A percentile compares a stretch with the other conserved stretches of the same genome.
phyloP scores from a whole-genome alignment of 2,888 invertebrate species.

The Drosophila siamana region DNA sequence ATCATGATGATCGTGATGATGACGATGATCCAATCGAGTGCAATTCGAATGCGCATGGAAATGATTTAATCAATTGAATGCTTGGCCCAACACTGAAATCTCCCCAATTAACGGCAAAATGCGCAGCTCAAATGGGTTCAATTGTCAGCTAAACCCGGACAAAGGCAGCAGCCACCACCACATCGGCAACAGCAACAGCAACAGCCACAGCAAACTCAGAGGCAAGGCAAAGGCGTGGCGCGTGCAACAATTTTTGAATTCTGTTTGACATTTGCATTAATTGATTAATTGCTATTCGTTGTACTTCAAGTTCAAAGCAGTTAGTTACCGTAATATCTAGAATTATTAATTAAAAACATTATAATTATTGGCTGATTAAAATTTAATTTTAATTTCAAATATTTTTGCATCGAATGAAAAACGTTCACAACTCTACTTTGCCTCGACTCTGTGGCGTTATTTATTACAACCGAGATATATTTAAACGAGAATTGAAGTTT shows the following conservation, averaged over 20 bases:
- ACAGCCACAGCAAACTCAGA: slow-evolving; percentile 15
- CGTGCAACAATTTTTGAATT: slow-evolving; percentile 34
- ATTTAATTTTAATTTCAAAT: too few relatives aligned
- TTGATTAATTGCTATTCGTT: slow-evolving; percentile 67
- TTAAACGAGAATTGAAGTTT: too few relatives aligned
- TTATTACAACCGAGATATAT: too few relatives aligned
- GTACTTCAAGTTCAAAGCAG: slow-evolving; percentile 71
- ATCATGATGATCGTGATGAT: slow-evolving; percentile 14
- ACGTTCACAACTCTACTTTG: too few relatives aligned
- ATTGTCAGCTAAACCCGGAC: slow-evolving; percentile 55
- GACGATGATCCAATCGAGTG: slow-evolving; percentile 56
- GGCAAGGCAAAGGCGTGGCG: slow-evolving; percentile 52
- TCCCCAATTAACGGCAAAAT: slow-evolving; percentile 65
- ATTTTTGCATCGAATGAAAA: too few relatives aligned
- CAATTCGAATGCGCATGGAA: slow-evolving; percentile 52
- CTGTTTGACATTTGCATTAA: slow-evolving; percentile 63
- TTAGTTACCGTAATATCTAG: slow-evolving; percentile 39
- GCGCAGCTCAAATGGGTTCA: slow-evolving; percentile 72
- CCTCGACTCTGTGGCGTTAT: too few relatives aligned
- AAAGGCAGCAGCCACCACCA: not conserved
- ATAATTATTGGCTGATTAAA: too few relatives aligned
- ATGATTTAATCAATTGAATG: slow-evolving; percentile 71
- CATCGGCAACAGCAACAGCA: not conserved
- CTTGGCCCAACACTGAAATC: slow-evolving; percentile 51
- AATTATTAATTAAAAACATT: not conserved